Base-by-base conservation (phyloP, 2,888 invertebrate species). In the Lysandra bellargus region DNA sequence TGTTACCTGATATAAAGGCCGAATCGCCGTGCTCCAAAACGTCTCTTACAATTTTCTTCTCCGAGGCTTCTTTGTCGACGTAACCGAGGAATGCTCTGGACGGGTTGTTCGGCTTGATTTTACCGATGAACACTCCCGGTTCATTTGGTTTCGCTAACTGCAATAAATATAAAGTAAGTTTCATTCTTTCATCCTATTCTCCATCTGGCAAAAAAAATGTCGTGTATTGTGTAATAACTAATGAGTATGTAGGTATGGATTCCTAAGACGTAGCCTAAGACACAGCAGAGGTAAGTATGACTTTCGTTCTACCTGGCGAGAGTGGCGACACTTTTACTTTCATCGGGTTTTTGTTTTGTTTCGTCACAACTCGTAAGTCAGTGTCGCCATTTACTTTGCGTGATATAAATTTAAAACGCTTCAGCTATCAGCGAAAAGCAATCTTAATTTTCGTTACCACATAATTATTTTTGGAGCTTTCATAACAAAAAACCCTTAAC, bases 121-220 rank as follows among this genome's bases (percentile, higher is more conserved):
- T 99, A 0, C 99, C 99, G 79, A 99, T 98, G 87, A 99, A 98
- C 17, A 99, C 99, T 5, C 99, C 99, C 0, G 99, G 98, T 88
- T 99, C 99, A 85, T 98, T 97, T 80, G 96, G 95, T 85, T 95
- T 90, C 78, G 96, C 96, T 79, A 95, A 83, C 91, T 96, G 86
- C 14, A 75, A 76, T 14, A 75, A 2, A 78, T 64, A 37, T 60
- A 33, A 69, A 23, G n/a, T 61, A 5, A 23, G 6, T 40, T 40
- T 4, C 17, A n/a, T 57, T 23, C 23, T 60, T 23, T 60, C 60
- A 7, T 60, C 60, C n/a, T 57, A 44, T 44, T 44, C 44, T 44
- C 44, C 44, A 44, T 44, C 44, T 44, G 44, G 44, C 7, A 44
- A 44, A 44, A 44, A 44, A 44, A 7, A 1, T 44, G 44, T 7